Conservation (phyloP, 1,140 invertebrate genomes). For the Vanessa tameamea region DNA sequence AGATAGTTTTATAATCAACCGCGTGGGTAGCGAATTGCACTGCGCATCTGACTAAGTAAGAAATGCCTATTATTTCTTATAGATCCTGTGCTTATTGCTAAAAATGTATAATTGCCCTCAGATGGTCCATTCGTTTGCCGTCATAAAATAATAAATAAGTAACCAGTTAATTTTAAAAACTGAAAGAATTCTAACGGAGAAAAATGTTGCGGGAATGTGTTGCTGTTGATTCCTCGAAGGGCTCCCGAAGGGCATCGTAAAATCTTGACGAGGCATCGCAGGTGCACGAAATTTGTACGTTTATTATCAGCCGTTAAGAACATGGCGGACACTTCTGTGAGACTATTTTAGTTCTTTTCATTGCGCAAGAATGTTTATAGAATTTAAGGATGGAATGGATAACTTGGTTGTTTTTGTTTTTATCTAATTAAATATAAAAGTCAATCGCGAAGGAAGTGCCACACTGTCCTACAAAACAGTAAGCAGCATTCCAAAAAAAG, state of each 20-base stretch:
- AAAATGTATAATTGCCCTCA: too few relatives aligned
- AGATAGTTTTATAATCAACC: too few relatives aligned
- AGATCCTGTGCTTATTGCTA: too few relatives aligned
- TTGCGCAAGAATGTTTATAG: not conserved
- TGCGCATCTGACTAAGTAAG: too few relatives aligned
- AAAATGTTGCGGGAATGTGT: not conserved
- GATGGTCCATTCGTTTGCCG: too few relatives aligned
- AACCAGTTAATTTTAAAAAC: not conserved
- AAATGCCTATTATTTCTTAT: too few relatives aligned
- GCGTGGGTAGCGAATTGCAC: too few relatives aligned
- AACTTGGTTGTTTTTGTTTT: not conserved
- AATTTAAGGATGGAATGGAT: not conserved
- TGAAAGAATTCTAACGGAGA: not conserved
- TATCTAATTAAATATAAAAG: too few relatives aligned
- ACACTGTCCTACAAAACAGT: too few relatives aligned
- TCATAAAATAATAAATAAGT: too few relatives aligned
- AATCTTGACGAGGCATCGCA: not conserved
- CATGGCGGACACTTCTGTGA: not conserved
- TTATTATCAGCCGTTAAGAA: slow-evolving; percentile 4
- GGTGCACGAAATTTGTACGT: slow-evolving; percentile 2
- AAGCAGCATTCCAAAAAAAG: too few relatives aligned
- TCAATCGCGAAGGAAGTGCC: too few relatives aligned
- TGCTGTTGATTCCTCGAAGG: not conserved
- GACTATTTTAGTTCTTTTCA: not conserved
- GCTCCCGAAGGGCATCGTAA: not conserved